phyloP scores from a whole-genome alignment of 2,113 vertebrate species.

The Nibea albiflora region DNA sequence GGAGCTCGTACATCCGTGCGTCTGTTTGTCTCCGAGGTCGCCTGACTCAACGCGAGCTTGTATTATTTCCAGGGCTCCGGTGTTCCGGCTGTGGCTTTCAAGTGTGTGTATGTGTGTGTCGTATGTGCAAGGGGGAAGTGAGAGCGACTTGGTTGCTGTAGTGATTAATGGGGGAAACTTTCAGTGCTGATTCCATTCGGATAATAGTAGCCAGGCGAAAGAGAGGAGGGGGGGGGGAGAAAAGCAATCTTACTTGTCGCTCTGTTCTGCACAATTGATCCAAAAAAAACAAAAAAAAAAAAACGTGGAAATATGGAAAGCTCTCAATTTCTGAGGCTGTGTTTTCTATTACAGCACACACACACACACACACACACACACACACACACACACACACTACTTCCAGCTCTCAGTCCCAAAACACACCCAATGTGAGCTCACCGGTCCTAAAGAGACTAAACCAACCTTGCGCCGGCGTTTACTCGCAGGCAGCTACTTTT shows the following conservation, averaged over 20 bases:
- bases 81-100: neutral
- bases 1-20: slow-evolving; percentile 24
- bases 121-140: slow-evolving; percentile 23
- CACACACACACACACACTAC: neutral
- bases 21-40: slow-evolving; percentile 42
- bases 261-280: slow-evolving; percentile 62
- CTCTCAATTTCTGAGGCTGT: slow-evolving; percentile 42
- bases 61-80: slow-evolving; percentile 44
- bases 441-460: slow-evolving; percentile 32
- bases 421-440: slow-evolving; percentile 7
- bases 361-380: neutral
- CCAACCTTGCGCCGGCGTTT: slow-evolving; percentile 17
- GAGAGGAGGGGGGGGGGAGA: neutral
- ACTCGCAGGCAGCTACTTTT: slow-evolving; percentile 59
- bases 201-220: slow-evolving; percentile 46
- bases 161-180: slow-evolving; percentile 78
- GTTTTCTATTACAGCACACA: slow-evolving; percentile 27
- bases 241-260: slow-evolving; percentile 71
- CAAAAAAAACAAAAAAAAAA: too few species aligned
- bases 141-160: slow-evolving; percentile 47
- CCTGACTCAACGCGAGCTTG: slow-evolving; percentile 35
- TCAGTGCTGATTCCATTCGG: slow-evolving; percentile 54
- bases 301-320: slow-evolving; percentile 22
- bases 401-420: neutral
- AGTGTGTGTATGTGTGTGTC: neutral